Evolutionary conservation across 2,797 vertebrate species (phyloP).

Genomic region (Gymnothorax reevesii): DNA sequence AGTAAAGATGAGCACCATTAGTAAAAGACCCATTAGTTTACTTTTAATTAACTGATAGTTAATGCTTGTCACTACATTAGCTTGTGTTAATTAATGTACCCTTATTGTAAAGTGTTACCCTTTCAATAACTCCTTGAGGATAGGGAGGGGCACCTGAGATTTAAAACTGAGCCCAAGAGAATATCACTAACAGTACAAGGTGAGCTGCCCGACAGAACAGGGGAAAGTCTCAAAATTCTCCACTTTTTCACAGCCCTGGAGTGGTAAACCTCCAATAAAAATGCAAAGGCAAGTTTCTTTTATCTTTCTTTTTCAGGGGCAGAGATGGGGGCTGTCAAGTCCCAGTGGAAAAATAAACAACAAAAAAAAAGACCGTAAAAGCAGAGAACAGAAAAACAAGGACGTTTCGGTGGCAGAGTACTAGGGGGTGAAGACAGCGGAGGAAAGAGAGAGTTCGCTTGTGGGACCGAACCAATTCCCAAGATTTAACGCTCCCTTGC

Average conservation of each 20-base stretch:
- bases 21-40: too few relatives aligned
- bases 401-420: background rate
- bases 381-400: conserved; percentile 5
- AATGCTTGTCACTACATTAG: too few relatives aligned
- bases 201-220: conserved; percentile 15
- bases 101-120: too few relatives aligned
- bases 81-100: too few relatives aligned
- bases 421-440: background rate
- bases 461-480: background rate
- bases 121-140: background rate
- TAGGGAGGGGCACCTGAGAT: conserved; percentile 13
- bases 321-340: conserved; percentile 2
- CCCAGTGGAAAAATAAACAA: background rate
- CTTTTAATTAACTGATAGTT: too few relatives aligned
- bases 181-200: conserved; percentile 12
- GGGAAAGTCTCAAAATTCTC: background rate
- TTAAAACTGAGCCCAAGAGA: background rate
- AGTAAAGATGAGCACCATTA: too few relatives aligned
- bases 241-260: background rate
- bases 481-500: background rate
- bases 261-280: background rate
- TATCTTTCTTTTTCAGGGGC: background rate
- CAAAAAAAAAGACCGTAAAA: background rate
- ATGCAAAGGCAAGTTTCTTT: background rate
- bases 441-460: background rate